Base-by-base conservation (phyloP, 2,113 vertebrate species). In the Percina caprodes region DNA sequence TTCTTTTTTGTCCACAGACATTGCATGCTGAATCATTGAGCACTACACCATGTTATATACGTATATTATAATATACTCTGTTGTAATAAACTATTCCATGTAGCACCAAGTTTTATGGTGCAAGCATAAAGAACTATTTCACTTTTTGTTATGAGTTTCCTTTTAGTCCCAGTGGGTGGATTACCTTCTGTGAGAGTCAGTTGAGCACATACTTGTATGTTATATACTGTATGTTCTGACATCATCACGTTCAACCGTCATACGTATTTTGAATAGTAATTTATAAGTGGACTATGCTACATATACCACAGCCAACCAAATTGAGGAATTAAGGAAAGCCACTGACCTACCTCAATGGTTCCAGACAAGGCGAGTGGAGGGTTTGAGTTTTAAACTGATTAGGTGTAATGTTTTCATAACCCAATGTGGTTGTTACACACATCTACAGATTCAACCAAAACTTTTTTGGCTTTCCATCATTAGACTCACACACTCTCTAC, bases 91-190 rank as follows among this genome's bases (percentile, higher is more conserved):
- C 42, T 62, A 45, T 69, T 86, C 42, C 54, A 26, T 70, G 54
- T 83, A 78, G 61, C 74, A 77, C 69, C 79, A 85, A 79, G 56
- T 79, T 85, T 89, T 76, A 79, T 83, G 67, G 49, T 35, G 48
- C 51, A 61, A 68, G 56, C 60, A 74, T 80, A 82, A 89, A 82
- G 54, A 85, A 19, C 60, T 49, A 80, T 69, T 84, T 72, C 26
- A 24, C 62, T 30, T 61, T 78, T 72, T 69, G 67, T 79, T 80
- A 75, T 51, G 26, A 77, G 49, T 58, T 58, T 85, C 26, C 65
- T 58, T 67, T 83, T 35, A 61, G 16, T 63, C 33, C 74, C 3
- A 42, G 30, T 63, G 48, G 55, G 52, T 68, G 26, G 26, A 33
- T 61, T 33, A n/a, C 5, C 48, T 33, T 51, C 26, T 59, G 14